phyloP scores from a whole-genome alignment of 2,888 invertebrate species.

The Nineta flava region DNA sequence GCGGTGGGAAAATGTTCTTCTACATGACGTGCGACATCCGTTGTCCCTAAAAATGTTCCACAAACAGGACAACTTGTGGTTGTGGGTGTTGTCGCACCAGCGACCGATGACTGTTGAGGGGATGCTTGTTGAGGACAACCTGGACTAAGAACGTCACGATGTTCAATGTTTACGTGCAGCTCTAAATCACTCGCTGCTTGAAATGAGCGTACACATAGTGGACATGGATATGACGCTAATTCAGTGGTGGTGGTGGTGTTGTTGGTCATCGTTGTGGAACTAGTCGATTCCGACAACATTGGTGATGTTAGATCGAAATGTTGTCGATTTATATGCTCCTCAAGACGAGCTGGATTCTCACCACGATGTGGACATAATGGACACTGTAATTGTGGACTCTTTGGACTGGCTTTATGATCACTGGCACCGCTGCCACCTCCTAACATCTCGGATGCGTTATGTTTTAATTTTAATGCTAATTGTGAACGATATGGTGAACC shows the following conservation, averaged over 20 bases:
- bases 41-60: conserved; percentile 30
- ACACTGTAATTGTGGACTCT: conserved; percentile 35
- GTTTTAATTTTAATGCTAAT: conserved; percentile 49
- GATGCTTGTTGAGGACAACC: conserved; percentile 41
- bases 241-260: conserved; percentile 15
- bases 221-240: conserved; percentile 47
- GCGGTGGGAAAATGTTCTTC: conserved; percentile 56
- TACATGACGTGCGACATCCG: conserved; percentile 67
- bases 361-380: conserved; percentile 64
- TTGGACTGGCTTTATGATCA: conserved; percentile 8
- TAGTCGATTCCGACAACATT: conserved; percentile 28
- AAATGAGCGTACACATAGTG: conserved; percentile 59
- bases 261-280: conserved; percentile 11
- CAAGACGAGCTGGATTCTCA: conserved; percentile 53
- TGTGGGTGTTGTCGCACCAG: conserved; percentile 9
- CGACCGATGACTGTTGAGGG: conserved; percentile 12
- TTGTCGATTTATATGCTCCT: conserved; percentile 70
- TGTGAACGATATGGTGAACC: conserved; percentile 59
- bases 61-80: conserved; percentile 28
- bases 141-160: conserved; percentile 64
- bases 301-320: conserved; percentile 72
- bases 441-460: conserved; percentile 30
- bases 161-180: conserved; percentile 72
- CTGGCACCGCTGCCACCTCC: background rate
- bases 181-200: conserved; percentile 62